These are phyloP conservation scores for Dryas iulia DNA, from an alignment of 1,140 invertebrate genomes.

Conservation along the genomic window DNA sequence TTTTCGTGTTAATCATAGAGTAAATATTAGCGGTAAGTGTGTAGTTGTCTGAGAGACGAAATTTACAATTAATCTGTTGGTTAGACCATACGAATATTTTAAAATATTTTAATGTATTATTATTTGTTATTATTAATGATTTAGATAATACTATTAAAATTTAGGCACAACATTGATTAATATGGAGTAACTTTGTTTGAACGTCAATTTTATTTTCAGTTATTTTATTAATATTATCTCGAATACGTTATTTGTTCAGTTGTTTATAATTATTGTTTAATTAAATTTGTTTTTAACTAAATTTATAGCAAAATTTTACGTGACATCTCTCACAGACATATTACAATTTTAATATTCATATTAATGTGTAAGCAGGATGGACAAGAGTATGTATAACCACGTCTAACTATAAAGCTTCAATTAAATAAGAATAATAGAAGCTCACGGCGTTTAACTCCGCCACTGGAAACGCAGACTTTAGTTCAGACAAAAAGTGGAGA, in stretches of 20 bases:
- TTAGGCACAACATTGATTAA: neutral
- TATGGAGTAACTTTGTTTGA: neutral
- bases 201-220: too few relatives aligned
- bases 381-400: neutral
- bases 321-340: neutral
- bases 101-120: neutral
- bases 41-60: slow-evolving; percentile 6
- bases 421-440: too few relatives aligned
- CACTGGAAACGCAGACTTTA: too few relatives aligned
- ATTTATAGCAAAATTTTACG: neutral
- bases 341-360: neutral
- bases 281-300: neutral
- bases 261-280: neutral
- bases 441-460: too few relatives aligned
- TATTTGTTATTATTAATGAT: neutral
- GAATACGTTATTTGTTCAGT: neutral
- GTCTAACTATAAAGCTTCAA: neutral
- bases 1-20: slow-evolving; percentile 2
- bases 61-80: slow-evolving; percentile 6
- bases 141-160: neutral
- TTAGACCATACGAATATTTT: slow-evolving; percentile 8
- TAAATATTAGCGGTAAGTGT: neutral
- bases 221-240: neutral
- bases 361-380: neutral
- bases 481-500: too few relatives aligned